Percentiles rank a stretch among this genome's conserved stretches.
Evolutionary conservation across 2,888 invertebrate species (phyloP).

Genomic region (Megastigmus dorsalis): DNA sequence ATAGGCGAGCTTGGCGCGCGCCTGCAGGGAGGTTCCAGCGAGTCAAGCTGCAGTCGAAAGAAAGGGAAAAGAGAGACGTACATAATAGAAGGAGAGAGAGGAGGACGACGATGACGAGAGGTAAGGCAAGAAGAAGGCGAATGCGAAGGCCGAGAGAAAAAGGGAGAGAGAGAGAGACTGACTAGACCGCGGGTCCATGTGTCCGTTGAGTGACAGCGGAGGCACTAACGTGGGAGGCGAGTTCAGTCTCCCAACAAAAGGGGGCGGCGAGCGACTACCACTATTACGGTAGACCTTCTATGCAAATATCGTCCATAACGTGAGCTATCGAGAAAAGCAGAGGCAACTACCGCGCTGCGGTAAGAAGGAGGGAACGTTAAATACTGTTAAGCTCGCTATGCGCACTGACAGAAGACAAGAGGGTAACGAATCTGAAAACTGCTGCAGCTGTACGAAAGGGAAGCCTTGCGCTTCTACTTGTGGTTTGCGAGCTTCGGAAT

Average conservation of each 20-base stretch:
- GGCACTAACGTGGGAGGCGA: conserved; percentile 71
- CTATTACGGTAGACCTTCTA: conserved; percentile 14
- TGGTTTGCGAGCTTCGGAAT: no score
- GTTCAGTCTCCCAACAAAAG: conserved; percentile 64
- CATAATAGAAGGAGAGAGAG: conserved; percentile 53
- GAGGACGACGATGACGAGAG: conserved; percentile 17
- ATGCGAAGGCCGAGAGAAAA: conserved; percentile 50
- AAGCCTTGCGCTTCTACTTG: no score
- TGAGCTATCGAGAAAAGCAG: not conserved
- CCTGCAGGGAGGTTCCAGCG: conserved; percentile 65
- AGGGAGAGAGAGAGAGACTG: no score
- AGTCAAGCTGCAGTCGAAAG: conserved; percentile 19
- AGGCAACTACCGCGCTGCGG: not conserved
- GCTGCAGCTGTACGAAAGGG: no score
- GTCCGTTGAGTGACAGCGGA: conserved; percentile 68
- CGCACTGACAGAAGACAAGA: conserved; percentile 4
- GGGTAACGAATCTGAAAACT: conserved; percentile 37
- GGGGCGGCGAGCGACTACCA: no score
- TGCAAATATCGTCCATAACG: conserved; percentile 52
- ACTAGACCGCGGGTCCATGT: conserved; percentile 53
- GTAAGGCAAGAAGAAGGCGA: conserved; percentile 12
- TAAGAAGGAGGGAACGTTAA: conserved; percentile 47
- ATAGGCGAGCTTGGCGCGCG: conserved; percentile 62
- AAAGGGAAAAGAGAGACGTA: conserved; percentile 46
- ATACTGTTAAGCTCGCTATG: conserved; percentile 39